phyloP scores from a whole-genome alignment of 2,797 vertebrate genomes.

The Carduelis carduelis region DNA sequence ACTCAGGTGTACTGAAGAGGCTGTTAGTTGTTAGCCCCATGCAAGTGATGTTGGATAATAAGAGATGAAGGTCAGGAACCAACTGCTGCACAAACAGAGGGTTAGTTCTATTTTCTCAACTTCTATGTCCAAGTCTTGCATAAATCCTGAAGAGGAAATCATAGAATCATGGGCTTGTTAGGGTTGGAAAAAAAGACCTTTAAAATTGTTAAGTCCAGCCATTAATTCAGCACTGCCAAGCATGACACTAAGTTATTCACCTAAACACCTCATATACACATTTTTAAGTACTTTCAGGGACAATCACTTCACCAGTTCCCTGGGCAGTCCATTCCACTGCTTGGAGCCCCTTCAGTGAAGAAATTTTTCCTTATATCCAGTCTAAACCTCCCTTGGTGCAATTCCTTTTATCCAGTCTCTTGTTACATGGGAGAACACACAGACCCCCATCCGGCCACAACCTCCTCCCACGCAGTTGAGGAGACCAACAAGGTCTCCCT shows the following conservation, averaged over 20 bases:
- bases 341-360: neutral
- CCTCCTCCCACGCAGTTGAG: accelerated
- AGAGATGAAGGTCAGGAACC: neutral
- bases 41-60: neutral
- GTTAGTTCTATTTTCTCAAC: neutral
- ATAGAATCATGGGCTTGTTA: neutral
- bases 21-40: neutral
- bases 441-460: accelerated
- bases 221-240: neutral
- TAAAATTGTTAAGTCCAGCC: neutral
- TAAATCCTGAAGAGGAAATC: neutral
- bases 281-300: neutral
- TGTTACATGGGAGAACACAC: neutral
- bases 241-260: neutral
- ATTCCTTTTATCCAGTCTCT: neutral
- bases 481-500: neutral
- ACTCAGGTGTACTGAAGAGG: neutral
- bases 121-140: neutral
- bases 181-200: neutral
- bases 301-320: neutral
- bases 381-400: neutral
- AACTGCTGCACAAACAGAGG: accelerated
- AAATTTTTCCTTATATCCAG: neutral
- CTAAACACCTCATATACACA: neutral
- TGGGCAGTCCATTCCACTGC: neutral